These are phyloP conservation scores for Micronycteris hirsuta DNA, from an alignment of 2,113 vertebrate genomes.

Conservation along the genomic window DNA sequence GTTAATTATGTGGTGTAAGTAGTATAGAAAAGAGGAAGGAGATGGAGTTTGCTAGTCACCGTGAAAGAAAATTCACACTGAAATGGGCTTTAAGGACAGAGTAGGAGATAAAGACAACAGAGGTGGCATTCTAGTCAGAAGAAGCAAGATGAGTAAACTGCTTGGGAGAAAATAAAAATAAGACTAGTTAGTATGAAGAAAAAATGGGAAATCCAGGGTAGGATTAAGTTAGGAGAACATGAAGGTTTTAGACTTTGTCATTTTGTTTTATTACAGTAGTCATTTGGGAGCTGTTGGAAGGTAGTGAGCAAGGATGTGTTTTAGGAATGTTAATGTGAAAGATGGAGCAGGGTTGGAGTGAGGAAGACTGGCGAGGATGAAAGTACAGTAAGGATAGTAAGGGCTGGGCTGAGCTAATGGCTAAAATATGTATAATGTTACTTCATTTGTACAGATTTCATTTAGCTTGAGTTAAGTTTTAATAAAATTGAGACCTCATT, in stretches of 20 bases:
- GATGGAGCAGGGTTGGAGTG: background rate
- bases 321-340: background rate
- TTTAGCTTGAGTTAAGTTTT: slow-evolving; percentile 37
- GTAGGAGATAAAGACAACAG: background rate
- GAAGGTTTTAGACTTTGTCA: background rate
- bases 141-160: background rate
- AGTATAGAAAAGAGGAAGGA: slow-evolving; percentile 11
- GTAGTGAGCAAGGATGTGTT: background rate
- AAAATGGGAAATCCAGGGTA: background rate
- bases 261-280: background rate
- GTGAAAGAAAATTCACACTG: slow-evolving; percentile 32
- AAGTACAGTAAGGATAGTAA: background rate
- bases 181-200: slow-evolving; percentile 4
- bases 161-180: slow-evolving; percentile 36
- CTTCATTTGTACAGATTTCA: slow-evolving; percentile 22
- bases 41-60: background rate
- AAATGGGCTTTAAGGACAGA: background rate
- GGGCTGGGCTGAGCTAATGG: background rate
- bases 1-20: background rate
- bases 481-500: slow-evolving; percentile 51
- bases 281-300: background rate
- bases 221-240: background rate
- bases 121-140: background rate
- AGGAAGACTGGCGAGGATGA: background rate
- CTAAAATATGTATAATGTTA: slow-evolving; percentile 1